These are phyloP conservation scores for Drosophila kohkoa DNA, from an alignment of 1,140 invertebrate species.

Conservation along the genomic window DNA sequence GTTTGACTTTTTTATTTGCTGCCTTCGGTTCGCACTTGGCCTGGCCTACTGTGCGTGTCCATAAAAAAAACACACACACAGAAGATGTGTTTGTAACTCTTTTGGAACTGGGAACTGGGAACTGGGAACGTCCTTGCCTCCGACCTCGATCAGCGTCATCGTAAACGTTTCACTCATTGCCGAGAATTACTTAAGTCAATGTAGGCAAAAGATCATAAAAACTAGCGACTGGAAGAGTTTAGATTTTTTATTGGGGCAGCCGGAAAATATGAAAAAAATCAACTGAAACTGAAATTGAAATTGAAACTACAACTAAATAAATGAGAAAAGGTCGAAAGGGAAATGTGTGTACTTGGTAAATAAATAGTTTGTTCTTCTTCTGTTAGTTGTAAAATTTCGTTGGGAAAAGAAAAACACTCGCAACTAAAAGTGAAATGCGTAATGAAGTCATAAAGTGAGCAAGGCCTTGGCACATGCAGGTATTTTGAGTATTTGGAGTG, in stretches of 20 bases:
- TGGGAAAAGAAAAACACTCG: slow-evolving; percentile 55
- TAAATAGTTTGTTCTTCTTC: slow-evolving; percentile 1
- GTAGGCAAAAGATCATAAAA: slow-evolving; percentile 75
- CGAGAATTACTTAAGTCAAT: slow-evolving; percentile 81
- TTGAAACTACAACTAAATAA: slow-evolving; percentile 13
- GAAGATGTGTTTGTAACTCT: slow-evolving; percentile 66
- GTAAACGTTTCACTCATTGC: slow-evolving; percentile 64
- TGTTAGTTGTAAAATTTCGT: slow-evolving; percentile 2
- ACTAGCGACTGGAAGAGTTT: slow-evolving; percentile 30
- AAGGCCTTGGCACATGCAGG: slow-evolving; percentile 59
- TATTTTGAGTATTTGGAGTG: slow-evolving; percentile 57
- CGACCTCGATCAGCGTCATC: slow-evolving; percentile 26
- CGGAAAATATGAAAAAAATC: slow-evolving; percentile 75
- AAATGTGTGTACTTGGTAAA: slow-evolving; percentile 63
- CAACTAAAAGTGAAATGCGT: slow-evolving; percentile 74
- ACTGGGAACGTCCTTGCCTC: slow-evolving; percentile 51
- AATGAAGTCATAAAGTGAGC: slow-evolving; percentile 74
- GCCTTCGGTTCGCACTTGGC: slow-evolving; percentile 32
- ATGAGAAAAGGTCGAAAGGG: slow-evolving; percentile 38
- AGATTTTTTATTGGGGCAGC: slow-evolving; percentile 74
- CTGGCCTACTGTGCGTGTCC: slow-evolving; percentile 54
- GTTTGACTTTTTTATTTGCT: slow-evolving; percentile 70
- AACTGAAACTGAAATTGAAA: slow-evolving; percentile 5
- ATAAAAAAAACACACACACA: slow-evolving; percentile 38
- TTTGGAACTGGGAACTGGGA: slow-evolving; percentile 27